Conservation (phyloP, 2,888 invertebrate species). For the Nomada ferruginata region DNA sequence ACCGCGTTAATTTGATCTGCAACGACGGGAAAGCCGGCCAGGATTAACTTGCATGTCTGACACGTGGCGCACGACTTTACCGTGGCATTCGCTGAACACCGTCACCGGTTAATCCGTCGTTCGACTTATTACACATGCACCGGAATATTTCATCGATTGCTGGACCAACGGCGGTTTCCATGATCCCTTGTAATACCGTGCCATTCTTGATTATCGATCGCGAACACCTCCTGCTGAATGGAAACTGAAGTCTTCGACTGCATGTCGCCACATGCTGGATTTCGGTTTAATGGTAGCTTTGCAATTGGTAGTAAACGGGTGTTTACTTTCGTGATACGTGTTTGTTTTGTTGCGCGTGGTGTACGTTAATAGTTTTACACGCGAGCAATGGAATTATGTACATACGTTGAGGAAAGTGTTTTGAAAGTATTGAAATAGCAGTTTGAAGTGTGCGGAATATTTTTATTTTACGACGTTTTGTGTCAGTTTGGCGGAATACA, state of each 20-base stretch:
- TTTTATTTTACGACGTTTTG: no score
- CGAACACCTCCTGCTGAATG: slow-evolving; percentile 4
- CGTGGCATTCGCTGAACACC: slow-evolving; percentile 6
- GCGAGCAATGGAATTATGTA: neutral
- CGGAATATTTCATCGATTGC: slow-evolving; percentile 27
- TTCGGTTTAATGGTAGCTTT: neutral
- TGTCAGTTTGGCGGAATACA: no score
- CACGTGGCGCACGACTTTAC: slow-evolving; percentile 18
- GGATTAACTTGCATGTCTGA: slow-evolving; percentile 37
- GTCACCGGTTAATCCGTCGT: slow-evolving; percentile 19
- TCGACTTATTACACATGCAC: slow-evolving; percentile 20
- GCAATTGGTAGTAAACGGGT: neutral
- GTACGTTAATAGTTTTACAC: neutral
- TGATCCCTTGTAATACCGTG: slow-evolving; percentile 17
- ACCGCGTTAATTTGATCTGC: slow-evolving; percentile 41
- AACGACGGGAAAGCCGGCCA: slow-evolving; percentile 17
- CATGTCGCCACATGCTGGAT: neutral
- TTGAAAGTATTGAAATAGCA: no score
- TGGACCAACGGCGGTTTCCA: neutral
- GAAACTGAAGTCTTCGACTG: slow-evolving; percentile 13
- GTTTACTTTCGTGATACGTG: no score
- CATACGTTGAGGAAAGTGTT: no score
- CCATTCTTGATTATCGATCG: slow-evolving; percentile 29
- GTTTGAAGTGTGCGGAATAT: no score
- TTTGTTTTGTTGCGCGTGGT: neutral